Evolutionary conservation across 2,113 vertebrate genomes (phyloP).

Genomic region (Todiramphus chloris): DNA sequence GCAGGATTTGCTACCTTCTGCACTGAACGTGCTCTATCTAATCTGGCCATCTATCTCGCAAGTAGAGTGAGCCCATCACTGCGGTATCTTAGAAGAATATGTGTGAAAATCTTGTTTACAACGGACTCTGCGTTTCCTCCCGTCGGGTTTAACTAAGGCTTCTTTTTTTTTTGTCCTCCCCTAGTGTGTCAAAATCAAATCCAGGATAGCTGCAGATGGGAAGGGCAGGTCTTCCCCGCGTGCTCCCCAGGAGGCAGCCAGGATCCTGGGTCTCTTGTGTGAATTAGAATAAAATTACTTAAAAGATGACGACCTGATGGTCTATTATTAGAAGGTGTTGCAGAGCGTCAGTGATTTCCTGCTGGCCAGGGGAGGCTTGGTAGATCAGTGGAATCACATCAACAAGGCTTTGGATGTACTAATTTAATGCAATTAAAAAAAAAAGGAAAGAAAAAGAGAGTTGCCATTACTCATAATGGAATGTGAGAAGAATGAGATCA

Average conservation of each 20-base stretch:
- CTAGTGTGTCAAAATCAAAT: background rate
- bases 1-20: background rate
- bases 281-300: background rate
- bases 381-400: background rate
- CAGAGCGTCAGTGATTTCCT: background rate
- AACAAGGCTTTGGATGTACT: background rate
- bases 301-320: background rate
- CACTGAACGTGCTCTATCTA: background rate
- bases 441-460: background rate
- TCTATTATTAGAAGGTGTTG: background rate
- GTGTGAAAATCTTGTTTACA: conserved; percentile 40
- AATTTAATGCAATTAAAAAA: background rate
- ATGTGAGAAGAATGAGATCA: conserved; percentile 39
- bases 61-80: background rate
- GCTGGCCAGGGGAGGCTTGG: background rate
- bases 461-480: background rate
- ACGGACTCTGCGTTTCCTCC: background rate
- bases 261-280: background rate
- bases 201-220: background rate
- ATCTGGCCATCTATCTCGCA: background rate
- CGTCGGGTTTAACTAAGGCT: background rate
- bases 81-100: background rate
- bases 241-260: background rate
- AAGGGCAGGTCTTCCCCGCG: fast-evolving
- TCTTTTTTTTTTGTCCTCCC: background rate